These are phyloP conservation scores for Semotilus atromaculatus DNA, from an alignment of 2,797 vertebrate genomes.

Conservation along the genomic window DNA sequence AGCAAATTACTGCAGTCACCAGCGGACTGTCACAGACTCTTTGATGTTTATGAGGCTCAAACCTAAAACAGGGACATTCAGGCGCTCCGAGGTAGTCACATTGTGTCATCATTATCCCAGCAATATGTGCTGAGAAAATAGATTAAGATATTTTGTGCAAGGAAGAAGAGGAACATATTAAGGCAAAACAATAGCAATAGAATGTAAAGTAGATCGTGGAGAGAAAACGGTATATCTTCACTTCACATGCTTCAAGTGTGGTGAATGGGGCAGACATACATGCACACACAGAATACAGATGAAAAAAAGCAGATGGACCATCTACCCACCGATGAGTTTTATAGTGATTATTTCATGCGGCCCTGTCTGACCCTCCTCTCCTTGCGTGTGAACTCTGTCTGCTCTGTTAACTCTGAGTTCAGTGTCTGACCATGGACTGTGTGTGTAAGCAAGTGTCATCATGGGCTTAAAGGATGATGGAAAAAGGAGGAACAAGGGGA, in stretches of 20 bases:
- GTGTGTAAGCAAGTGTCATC: slow-evolving; percentile 31
- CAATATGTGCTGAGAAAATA: background rate
- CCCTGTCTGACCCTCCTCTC: slow-evolving; percentile 39
- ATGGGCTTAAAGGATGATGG: slow-evolving; percentile 10
- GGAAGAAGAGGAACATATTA: background rate
- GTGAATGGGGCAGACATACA: background rate
- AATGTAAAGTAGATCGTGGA: background rate
- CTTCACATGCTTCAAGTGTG: slow-evolving; percentile 14
- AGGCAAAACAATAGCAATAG: background rate
- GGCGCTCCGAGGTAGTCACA: slow-evolving; percentile 10
- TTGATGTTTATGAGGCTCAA: slow-evolving; percentile 21
- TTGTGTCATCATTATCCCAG: slow-evolving; percentile 18
- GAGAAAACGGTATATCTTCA: background rate
- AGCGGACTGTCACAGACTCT: background rate
- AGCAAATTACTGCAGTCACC: slow-evolving; percentile 17
- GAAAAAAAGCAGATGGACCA: background rate
- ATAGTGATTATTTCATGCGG: slow-evolving; percentile 36
- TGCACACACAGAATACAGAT: background rate
- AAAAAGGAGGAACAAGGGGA: slow-evolving; percentile 1
- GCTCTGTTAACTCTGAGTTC: slow-evolving; percentile 14
- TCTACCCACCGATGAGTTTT: slow-evolving; percentile 15
- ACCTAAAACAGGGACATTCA: background rate
- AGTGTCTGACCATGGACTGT: slow-evolving; percentile 27
- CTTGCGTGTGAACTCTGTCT: slow-evolving; percentile 33
- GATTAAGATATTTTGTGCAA: background rate